Percentiles rank a stretch among this genome's conserved stretches.
These are phyloP conservation scores for Drosophila leonis DNA, from an alignment of 2,888 invertebrate species.

Conservation along the genomic window DNA sequence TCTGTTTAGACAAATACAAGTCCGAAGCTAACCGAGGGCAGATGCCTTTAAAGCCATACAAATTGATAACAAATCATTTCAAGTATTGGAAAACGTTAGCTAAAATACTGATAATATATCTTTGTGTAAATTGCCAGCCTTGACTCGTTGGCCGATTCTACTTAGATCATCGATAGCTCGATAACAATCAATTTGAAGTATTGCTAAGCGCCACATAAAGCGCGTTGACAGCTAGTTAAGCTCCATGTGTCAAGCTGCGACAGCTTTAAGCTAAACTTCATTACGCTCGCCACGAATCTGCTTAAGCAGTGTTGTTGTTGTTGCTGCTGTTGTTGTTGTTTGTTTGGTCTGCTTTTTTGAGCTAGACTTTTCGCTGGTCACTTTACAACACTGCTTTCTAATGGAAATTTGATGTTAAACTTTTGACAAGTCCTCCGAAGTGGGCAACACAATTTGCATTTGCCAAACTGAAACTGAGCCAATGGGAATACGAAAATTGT, in stretches of 20 bases:
- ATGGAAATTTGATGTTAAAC: constrained; percentile 35
- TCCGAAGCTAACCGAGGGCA: too few relatives aligned
- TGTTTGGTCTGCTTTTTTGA: background rate
- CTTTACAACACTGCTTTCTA: constrained; percentile 23
- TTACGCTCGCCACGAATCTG: background rate
- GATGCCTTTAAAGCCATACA: background rate
- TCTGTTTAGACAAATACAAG: too few relatives aligned
- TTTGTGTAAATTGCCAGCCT: background rate
- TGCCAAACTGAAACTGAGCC: constrained; percentile 16
- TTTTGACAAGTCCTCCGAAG: constrained; percentile 37
- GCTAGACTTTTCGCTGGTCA: constrained; percentile 3
- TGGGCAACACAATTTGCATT: constrained; percentile 60
- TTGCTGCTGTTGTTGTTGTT: background rate
- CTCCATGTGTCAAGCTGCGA: background rate
- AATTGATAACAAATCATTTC: background rate
- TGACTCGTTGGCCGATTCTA: background rate
- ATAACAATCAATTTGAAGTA: background rate
- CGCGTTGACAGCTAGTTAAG: background rate
- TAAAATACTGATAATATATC: background rate
- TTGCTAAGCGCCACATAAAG: background rate
- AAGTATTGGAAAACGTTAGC: background rate
- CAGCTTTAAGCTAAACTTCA: constrained; percentile 6
- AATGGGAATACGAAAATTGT: constrained; percentile 32
- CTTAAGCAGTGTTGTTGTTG: background rate
- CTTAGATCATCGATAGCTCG: background rate